phyloP scores from a whole-genome alignment of 2,113 vertebrate species.

The Chaenogobius annularis region DNA sequence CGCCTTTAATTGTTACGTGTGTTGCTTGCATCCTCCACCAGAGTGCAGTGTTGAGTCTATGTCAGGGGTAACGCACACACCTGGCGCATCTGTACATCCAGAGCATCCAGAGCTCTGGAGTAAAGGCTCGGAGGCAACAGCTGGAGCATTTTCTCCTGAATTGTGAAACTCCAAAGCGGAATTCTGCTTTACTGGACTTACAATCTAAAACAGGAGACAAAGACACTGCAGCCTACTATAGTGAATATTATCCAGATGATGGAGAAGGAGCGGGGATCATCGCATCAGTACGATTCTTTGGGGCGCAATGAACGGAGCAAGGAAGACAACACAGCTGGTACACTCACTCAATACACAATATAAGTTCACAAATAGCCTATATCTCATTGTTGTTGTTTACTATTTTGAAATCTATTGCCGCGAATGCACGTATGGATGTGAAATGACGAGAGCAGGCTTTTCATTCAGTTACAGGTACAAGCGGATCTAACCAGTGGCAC shows the following conservation, averaged over 20 bases:
- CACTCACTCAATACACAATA: neutral
- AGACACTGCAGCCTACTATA: neutral
- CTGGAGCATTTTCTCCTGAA: conserved; percentile 28
- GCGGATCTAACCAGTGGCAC: neutral
- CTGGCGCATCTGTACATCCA: conserved; percentile 14
- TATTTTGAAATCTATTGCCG: neutral
- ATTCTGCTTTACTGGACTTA: neutral
- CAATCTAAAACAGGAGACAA: conserved; percentile 6
- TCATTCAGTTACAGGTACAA: neutral
- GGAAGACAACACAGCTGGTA: conserved; percentile 69
- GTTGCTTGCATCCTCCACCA: neutral
- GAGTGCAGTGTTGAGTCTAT: conserved; percentile 11
- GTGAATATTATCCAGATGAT: conserved; percentile 42
- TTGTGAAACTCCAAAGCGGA: conserved; percentile 26
- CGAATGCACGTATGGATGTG: neutral
- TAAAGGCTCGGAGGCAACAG: neutral
- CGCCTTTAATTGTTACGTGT: neutral
- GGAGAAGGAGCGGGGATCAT: conserved; percentile 72
- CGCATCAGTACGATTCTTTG: conserved; percentile 80
- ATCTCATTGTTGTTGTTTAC: too few relatives aligned
- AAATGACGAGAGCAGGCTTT: neutral
- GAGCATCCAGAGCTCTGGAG: too few relatives aligned
- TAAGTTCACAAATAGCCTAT: neutral
- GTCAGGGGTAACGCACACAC: neutral
- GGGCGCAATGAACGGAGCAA: conserved; percentile 76